Percentiles rank a stretch among this genome's conserved stretches.
phyloP scores from a whole-genome alignment of 2,888 invertebrate genomes.

The Conistra vaccinii region DNA sequence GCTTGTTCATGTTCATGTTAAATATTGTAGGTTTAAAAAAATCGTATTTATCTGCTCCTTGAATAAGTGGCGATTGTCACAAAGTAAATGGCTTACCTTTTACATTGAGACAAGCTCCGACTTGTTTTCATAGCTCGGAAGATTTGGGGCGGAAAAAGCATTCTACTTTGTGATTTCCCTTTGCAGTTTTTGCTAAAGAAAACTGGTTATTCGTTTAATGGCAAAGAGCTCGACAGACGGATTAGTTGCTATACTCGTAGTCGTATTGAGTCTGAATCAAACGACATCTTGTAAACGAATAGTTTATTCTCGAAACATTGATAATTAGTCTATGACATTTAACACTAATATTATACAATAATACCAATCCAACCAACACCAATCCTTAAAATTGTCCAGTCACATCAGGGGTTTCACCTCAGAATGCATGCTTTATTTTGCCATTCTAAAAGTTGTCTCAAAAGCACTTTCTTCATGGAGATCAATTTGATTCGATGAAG shows the following conservation, averaged over 20 bases:
- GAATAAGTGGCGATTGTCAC: neutral
- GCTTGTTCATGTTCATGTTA: neutral
- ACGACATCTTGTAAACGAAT: neutral
- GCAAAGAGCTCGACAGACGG: neutral
- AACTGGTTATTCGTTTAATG: constrained; percentile 2
- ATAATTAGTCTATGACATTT: neutral
- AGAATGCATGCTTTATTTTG: no score
- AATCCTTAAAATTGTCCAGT: no score
- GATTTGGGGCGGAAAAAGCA: constrained; percentile 32
- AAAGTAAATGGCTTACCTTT: neutral
- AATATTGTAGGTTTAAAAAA: constrained; percentile 1
- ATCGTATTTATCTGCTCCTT: neutral
- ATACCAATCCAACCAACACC: no score
- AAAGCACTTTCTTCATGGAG: no score
- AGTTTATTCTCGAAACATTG: neutral
- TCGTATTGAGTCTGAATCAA: neutral
- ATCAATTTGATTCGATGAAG: no score
- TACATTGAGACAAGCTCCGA: constrained; percentile 9
- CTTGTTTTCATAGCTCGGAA: constrained; percentile 14
- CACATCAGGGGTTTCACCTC: no score
- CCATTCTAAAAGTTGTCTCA: no score
- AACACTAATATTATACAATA: no score
- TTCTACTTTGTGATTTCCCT: constrained; percentile 14
- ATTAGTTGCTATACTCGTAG: neutral
- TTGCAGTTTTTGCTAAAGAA: constrained; percentile 6